Conservation (phyloP, 2,113 vertebrate species). For the Podocnemis expansa region DNA sequence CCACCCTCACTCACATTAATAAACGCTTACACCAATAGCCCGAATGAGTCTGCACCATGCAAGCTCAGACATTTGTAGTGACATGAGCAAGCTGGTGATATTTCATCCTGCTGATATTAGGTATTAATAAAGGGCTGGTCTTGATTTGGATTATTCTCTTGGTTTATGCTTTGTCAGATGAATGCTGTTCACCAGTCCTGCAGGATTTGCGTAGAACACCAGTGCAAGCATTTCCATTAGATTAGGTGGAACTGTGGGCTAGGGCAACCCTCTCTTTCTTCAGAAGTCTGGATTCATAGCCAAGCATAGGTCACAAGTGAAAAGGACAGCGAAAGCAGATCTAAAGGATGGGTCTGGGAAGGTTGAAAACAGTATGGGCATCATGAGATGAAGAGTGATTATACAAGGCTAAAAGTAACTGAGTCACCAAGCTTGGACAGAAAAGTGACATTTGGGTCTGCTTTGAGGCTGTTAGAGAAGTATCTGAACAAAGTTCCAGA, state of each 20-base stretch:
- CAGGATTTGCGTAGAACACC: background rate
- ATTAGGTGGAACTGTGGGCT: background rate
- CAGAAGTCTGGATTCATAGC: background rate
- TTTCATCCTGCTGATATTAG: background rate
- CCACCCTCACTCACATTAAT: background rate
- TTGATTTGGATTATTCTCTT: background rate
- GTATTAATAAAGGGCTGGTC: background rate
- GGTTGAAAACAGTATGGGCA: background rate
- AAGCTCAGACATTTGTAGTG: background rate
- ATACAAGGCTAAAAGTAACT: background rate
- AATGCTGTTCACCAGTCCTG: background rate
- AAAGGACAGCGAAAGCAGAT: background rate
- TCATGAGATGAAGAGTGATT: background rate
- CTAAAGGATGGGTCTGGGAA: background rate
- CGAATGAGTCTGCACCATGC: background rate
- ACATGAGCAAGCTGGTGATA: background rate
- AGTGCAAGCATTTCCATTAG: background rate
- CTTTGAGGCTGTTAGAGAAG: background rate
- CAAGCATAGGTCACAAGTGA: background rate
- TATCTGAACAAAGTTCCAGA: background rate
- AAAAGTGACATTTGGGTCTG: background rate
- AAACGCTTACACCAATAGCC: background rate
- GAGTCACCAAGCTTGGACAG: background rate
- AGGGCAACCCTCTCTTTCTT: background rate
- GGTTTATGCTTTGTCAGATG: background rate